Conservation (phyloP, 1,140 invertebrate species). For the Anastrepha obliqua region DNA sequence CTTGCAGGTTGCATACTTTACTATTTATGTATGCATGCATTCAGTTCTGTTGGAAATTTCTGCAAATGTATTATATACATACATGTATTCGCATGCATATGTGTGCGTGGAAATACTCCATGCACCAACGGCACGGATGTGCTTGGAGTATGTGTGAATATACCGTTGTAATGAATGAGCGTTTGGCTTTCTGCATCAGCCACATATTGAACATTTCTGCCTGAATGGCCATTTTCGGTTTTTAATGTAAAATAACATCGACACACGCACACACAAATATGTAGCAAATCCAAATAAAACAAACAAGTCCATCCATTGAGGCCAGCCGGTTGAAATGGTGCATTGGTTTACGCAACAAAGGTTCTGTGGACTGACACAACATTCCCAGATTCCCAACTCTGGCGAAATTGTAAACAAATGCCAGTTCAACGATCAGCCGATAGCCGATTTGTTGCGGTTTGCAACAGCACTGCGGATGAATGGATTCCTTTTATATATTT, state of each 20-base stretch:
- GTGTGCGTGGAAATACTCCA: not conserved
- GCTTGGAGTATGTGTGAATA: not conserved
- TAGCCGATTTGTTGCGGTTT: slow-evolving; percentile 31
- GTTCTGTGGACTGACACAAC: slow-evolving; percentile 23
- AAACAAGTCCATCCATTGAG: slow-evolving; percentile 38
- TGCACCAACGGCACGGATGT: not conserved
- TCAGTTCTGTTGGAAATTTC: not conserved
- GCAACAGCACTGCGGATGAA: not conserved
- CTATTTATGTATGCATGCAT: not conserved
- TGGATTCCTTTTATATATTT: not conserved
- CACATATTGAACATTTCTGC: slow-evolving; percentile 59
- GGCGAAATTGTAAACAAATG: slow-evolving; percentile 42
- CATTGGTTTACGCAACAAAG: not conserved
- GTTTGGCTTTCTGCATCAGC: slow-evolving; percentile 20
- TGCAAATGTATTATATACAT: slow-evolving; percentile 19
- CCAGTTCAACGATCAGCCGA: not conserved
- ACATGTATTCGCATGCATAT: slow-evolving; percentile 2
- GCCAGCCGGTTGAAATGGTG: not conserved
- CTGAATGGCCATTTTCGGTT: slow-evolving; percentile 54
- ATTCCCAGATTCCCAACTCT: slow-evolving; percentile 27
- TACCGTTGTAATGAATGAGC: slow-evolving; percentile 47
- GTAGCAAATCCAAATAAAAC: slow-evolving; percentile 20
- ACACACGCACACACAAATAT: not conserved
- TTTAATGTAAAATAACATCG: slow-evolving; percentile 46
- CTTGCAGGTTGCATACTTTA: not conserved